Base-by-base conservation (phyloP, 2,113 vertebrate species). In the Callaeas wilsoni region DNA sequence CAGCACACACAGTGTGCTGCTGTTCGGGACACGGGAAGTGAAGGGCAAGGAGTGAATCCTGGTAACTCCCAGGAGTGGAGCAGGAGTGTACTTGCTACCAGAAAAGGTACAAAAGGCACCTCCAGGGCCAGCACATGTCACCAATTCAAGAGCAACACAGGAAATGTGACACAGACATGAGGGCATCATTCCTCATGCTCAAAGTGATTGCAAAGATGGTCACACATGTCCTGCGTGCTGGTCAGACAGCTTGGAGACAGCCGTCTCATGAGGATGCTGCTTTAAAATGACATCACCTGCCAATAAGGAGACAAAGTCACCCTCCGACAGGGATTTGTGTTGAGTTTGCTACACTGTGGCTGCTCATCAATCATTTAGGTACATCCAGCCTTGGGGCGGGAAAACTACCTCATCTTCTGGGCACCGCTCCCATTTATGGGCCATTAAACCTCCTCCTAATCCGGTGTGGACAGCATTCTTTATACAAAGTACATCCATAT, bases 181-280 rank as follows among this genome's bases (percentile, higher is more conserved):
- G 23, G 68, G 7, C 30, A 39, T 33, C 53, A 59, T 46, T 39
- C 35, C 22, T 68, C 10, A 15, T 12, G 26, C 42, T 88, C 49
- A 25, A 32, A 77, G 50, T 39, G 32, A 18, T 49, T 2, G 2
- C 3, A 2, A 50, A 69, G 37, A 9, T 52, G 52, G 42, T 30
- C 47, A 35, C 12, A 20, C 0, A 0, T 19, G 7, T 16, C 26
- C 49, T 71, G 44, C 10, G 3, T 52, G 29, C 27, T n/a, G 35
- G 37, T 47, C 65, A 49, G 65, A 32, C 2, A 5, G 55, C 73
- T 26, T 25, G 52, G 60, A 14, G 26, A 21, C 39, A 55, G 13
- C 27, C 33, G 11, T 27, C 47, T 46, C 2, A 0, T 32, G n/a
- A 64, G 52, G 18, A 13, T 32, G 37, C 35, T 55, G 20, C 53